Conservation (phyloP, 2,888 invertebrate genomes). For the Lathronympha strigana region DNA sequence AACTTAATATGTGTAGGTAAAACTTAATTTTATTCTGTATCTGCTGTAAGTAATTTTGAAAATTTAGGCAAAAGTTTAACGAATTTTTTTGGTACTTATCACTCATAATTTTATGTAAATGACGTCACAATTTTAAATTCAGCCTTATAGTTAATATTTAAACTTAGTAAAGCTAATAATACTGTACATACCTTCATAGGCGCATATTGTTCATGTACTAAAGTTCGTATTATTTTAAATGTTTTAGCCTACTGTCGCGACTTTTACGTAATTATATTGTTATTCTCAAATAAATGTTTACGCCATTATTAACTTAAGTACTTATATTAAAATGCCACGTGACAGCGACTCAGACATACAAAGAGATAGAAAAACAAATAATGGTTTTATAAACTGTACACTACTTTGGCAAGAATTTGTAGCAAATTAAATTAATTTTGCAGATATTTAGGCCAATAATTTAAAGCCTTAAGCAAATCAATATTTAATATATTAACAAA, state of each 20-base stretch:
- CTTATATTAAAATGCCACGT: background rate
- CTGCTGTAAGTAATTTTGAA: background rate
- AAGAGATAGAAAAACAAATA: slow-evolving; percentile 11
- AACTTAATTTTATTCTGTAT: too few species aligned
- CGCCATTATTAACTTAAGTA: background rate
- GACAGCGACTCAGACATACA: slow-evolving; percentile 6
- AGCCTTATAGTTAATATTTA: slow-evolving; percentile 47
- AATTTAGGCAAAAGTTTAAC: background rate
- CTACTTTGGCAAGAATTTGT: slow-evolving; percentile 73
- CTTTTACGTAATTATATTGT: background rate
- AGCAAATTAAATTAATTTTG: slow-evolving; percentile 10
- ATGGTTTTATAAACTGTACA: slow-evolving; percentile 26
- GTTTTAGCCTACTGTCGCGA: background rate
- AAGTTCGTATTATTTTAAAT: background rate
- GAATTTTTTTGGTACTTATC: background rate
- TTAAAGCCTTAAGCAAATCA: slow-evolving; percentile 3
- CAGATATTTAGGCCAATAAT: background rate
- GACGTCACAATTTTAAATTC: slow-evolving; percentile 22
- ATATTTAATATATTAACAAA: background rate
- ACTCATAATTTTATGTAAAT: background rate
- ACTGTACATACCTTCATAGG: slow-evolving; percentile 80
- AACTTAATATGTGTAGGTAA: too few species aligned
- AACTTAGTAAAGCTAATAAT: slow-evolving; percentile 82
- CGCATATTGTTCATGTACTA: slow-evolving; percentile 49
- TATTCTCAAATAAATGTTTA: background rate